Base-by-base conservation (phyloP, 2,888 invertebrate species). In the Micropterix aruncella region DNA sequence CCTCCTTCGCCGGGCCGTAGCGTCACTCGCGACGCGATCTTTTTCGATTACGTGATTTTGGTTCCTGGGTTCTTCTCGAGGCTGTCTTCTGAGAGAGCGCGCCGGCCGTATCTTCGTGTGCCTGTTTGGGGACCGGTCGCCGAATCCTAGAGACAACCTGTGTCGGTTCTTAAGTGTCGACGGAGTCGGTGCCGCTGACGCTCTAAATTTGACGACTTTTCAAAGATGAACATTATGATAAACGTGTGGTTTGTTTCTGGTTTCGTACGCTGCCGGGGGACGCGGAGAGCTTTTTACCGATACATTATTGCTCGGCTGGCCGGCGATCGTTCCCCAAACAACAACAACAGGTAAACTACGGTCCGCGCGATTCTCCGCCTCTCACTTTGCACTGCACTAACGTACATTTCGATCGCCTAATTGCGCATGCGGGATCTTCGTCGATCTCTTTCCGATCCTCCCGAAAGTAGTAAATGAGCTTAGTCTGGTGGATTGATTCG, bases 231-330 rank as follows among this genome's bases (percentile, higher is more conserved):
- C n/a, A n/a, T 7, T 27, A 27, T 27, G 27, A 27, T 27, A 27
- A 27, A 27, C 27, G 27, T 27, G 5, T 27, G 27, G 27, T 27
- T 27, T 27, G 12, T 27, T 27, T 27, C 27, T 27, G 27, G 27
- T 27, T 27, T 27, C 27, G 27, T 27, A 7, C 12, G 27, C 27
- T 71, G 70, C 71, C 71, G 69, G 71, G 71, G 70, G 71, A 72
- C 69, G 71, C 71, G 68, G 71, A 72, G 71, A 72, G 71, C 68
- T 71, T 72, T 70, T 71, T 72, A 70, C 71, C 71, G 65, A 72
- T 72, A 65, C 71, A 72, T 71, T 72, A 72, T 72, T 72, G 71
- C 71, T 72, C 71, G 70, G 71, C 71, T 71, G 70, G 70, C 69
- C 71, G 71, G 69, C 71, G 71, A 69, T 70, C 70, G 69, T 71